Conservation (phyloP, 2,888 invertebrate species). For the Eulithis prunata region DNA sequence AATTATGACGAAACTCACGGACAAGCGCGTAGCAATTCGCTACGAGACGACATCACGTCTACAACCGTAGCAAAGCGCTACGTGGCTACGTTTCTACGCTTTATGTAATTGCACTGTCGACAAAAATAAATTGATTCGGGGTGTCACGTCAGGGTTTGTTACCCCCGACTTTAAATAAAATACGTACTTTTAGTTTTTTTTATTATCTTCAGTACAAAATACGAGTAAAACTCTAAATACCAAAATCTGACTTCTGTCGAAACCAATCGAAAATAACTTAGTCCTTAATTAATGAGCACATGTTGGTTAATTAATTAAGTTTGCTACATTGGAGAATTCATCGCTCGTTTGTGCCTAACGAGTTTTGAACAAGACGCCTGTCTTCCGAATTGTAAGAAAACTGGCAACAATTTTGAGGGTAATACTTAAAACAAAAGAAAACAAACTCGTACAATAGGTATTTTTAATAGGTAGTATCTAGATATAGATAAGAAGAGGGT, state of each 20-base stretch:
- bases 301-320: conserved; percentile 42
- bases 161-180: too few species aligned
- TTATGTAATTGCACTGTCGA: background rate
- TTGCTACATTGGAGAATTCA: conserved; percentile 20
- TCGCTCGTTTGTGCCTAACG: conserved; percentile 45
- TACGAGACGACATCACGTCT: conserved; percentile 1
- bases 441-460: too few species aligned
- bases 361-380: conserved; percentile 45
- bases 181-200: too few species aligned
- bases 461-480: too few species aligned
- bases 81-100: background rate
- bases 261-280: conserved; percentile 29
- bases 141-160: background rate
- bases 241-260: conserved; percentile 17
- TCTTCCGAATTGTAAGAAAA: background rate
- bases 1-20: too few species aligned
- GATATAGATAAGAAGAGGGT: too few species aligned
- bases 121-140: conserved; percentile 1
- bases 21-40: background rate
- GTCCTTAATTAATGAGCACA: conserved; percentile 23
- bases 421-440: background rate
- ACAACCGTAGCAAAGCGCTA: conserved; percentile 2
- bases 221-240: background rate
- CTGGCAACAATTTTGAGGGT: background rate
- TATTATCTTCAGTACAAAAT: background rate